Conservation (phyloP, 2,888 invertebrate species). For the Callosobruchus maculatus region DNA sequence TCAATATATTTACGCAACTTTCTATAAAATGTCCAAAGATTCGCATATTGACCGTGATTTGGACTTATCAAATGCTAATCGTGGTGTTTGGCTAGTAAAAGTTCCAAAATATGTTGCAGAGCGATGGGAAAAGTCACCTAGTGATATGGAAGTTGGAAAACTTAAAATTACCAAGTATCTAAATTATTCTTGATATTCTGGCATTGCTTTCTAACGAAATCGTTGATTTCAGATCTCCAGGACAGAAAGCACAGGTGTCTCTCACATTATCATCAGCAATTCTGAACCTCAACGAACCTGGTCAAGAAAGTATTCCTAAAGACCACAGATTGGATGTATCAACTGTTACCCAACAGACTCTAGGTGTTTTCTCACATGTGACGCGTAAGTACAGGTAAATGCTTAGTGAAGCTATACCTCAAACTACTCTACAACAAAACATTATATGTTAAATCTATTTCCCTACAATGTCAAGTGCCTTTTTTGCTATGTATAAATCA, state of each 20-base stretch:
- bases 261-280: slow-evolving; percentile 79
- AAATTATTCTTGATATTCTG: not conserved
- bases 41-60: slow-evolving; percentile 73
- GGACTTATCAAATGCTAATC: slow-evolving; percentile 82
- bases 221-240: slow-evolving; percentile 52
- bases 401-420: not conserved
- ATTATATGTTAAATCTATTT: too few relatives aligned
- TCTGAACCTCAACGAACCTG: slow-evolving; percentile 71
- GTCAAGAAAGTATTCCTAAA: slow-evolving; percentile 80
- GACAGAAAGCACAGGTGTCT: slow-evolving; percentile 84
- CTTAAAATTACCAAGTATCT: slow-evolving; percentile 75
- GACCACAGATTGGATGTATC: slow-evolving; percentile 90
- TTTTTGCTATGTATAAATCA: too few relatives aligned
- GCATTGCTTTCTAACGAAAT: not conserved
- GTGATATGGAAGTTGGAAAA: slow-evolving; percentile 90
- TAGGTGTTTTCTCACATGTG: slow-evolving; percentile 88
- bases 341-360: slow-evolving; percentile 83
- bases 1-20: too few relatives aligned
- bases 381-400: slow-evolving; percentile 57
- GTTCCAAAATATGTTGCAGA: slow-evolving; percentile 94
- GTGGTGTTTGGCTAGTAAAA: slow-evolving; percentile 96
- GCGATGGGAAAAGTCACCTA: slow-evolving; percentile 91
- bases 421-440: too few relatives aligned
- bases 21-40: slow-evolving; percentile 14
- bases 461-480: too few relatives aligned